Evolutionary conservation across 2,113 vertebrate genomes (phyloP), one percentile per base, ranked within the genome.

Genomic region (Morone chrysops): DNA sequence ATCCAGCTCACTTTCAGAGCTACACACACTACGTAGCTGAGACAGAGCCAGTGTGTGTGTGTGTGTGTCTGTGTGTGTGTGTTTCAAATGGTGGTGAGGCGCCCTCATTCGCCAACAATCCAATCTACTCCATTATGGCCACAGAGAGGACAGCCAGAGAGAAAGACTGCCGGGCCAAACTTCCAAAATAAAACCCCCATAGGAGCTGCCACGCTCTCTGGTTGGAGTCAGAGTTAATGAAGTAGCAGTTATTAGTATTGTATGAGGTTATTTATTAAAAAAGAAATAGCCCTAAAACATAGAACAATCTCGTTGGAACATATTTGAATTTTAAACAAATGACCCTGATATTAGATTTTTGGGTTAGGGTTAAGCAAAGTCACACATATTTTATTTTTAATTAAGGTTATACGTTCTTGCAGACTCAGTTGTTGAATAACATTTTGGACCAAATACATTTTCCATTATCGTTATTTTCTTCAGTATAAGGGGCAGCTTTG

Each of bases 51-150:
- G 75, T 76, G 5, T 69, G 82, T 78, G 81, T 67, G 68, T 59
- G 18, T 48, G 45, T 73, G 69, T 43, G 75, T 75, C 5, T 70
- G 81, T 77, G 75, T 75, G 7, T 70, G 79, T 78, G 31, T 57
- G 75, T 75, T 59, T 89, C 81, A 80, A 72, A 85, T 79, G 88
- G 90, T 89, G 82, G 87, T 76, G 87, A 93, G 65, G 92, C 91
- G 90, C 89, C 91, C 93, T 84, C 93, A 80, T 92, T 88, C 69
- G 91, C 90, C 89, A 83, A 47, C 80, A 87, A 89, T 82, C 81
- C 80, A 48, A 77, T 82, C 82, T 77, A 41, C 82, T 87, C 67
- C 74, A 61, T 53, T 51, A 73, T 80, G 80, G 76, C 53, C 83
- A 51, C 68, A 62, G 59, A 54, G 69, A 51, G 68, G 69, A 81